Percentiles rank a stretch among this genome's conserved stretches.
These are phyloP conservation scores for Sinocyclocheilus grahami DNA, from an alignment of 2,113 vertebrate genomes.

Conservation along the genomic window DNA sequence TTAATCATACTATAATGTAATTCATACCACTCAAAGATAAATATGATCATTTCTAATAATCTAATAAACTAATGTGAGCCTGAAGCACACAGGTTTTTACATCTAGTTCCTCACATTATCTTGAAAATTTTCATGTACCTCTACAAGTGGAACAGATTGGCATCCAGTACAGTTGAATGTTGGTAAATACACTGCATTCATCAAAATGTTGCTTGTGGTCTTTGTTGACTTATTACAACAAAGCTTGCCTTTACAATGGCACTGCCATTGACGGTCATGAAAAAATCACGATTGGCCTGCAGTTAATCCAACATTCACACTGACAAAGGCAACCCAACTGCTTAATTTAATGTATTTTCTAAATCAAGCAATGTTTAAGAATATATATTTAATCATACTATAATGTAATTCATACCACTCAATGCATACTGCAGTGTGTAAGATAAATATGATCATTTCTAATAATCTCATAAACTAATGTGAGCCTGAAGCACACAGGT, in stretches of 20 bases:
- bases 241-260: not conserved
- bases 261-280: not conserved
- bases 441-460: not conserved
- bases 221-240: not conserved
- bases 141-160: not conserved
- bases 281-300: not conserved
- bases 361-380: not conserved
- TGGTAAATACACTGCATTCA: not conserved
- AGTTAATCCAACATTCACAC: constrained; percentile 5
- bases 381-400: not conserved
- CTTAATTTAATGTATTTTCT: not conserved
- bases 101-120: not conserved
- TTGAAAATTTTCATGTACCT: not conserved
- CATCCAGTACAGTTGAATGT: not conserved
- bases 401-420: not conserved
- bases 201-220: not conserved
- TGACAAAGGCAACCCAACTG: not conserved
- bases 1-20: not conserved
- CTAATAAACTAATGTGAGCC: not conserved
- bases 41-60: not conserved
- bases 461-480: not conserved
- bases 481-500: not conserved
- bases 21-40: not conserved
- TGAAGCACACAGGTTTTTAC: not conserved
- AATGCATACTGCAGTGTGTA: not conserved